Base-by-base conservation (phyloP, 1,140 invertebrate genomes). In the Drosophila punjabiensis region DNA sequence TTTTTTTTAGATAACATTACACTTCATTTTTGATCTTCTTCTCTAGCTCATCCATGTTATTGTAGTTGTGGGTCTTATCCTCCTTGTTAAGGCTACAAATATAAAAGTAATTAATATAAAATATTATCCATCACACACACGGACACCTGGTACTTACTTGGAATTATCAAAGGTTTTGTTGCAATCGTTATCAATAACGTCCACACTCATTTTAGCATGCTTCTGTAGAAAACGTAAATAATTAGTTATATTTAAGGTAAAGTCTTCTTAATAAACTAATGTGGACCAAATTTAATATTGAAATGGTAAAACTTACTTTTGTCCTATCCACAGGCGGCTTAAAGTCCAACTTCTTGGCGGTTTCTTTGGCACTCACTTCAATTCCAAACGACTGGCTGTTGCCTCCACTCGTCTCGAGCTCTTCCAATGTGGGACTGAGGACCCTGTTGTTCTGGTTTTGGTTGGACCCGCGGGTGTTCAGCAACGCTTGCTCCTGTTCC, bases 11-110 rank as follows among this genome's bases (percentile, higher is more conserved):
- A 11, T 41, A 11, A 14, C 84, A 90, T 81, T 81, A 93, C 92
- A 92, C 91, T 90, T 93, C 92, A 80, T 93, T 93, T 83, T 92
- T 93, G 14, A 93, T 92, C 82, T 93, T 93, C 58, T 92, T 93
- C 45, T 93, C 92, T 30, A 93, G 70, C 52, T 93, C 92, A 80
- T 91, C 92, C 91, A 93, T 92, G 45, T 93, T 89, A 58, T 93
- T 79, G 48, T 82, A 91, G 70, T 79, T 81, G 58, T 81, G 67
- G 50, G 86, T 64, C 58, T 93, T 92, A 30, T 92, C 87, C 80
- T 93, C 89, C 67, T 82, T 65, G 56, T 89, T 86, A 63, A 91
- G 59, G 70, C 92, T 93, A 32, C 32, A 35, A 53, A 45, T 13
- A 55, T 30, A 47, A 48, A 41, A 16, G 14, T n/a, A n/a, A 33